Conservation (phyloP, 1,140 invertebrate genomes). For the Drosophila micromelanica region DNA sequence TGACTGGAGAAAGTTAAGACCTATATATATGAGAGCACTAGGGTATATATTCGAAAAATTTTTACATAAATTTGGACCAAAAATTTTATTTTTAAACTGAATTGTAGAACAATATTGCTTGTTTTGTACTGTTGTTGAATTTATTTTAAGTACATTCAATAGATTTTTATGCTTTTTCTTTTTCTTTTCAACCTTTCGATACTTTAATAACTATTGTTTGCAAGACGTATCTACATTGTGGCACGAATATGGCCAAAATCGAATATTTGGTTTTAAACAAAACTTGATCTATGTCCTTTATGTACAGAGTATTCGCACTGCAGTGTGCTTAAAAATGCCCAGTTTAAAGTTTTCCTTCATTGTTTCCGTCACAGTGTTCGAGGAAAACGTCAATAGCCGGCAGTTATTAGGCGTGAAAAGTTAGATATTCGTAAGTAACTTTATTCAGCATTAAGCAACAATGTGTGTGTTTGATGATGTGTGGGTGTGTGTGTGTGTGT, state of each 20-base stretch:
- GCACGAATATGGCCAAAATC: not conserved
- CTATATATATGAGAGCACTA: too few species aligned
- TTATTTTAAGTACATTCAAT: not conserved
- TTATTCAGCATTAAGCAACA: constrained; percentile 21
- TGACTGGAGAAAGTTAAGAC: too few species aligned
- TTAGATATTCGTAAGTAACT: constrained; percentile 51
- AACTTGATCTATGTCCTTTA: not conserved
- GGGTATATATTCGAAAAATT: too few species aligned
- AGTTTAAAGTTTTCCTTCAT: constrained; percentile 9
- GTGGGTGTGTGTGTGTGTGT: not conserved
- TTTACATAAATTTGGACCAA: too few species aligned
- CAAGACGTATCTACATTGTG: not conserved
- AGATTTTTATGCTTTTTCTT: too few species aligned
- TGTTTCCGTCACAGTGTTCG: not conserved
- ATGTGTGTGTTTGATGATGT: constrained; percentile 1
- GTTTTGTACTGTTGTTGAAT: too few species aligned
- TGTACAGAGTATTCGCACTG: not conserved
- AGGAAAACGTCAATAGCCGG: constrained; percentile 53
- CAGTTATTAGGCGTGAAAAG: constrained; percentile 69
- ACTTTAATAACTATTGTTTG: not conserved
- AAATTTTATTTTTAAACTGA: too few species aligned
- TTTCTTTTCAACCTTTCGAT: not conserved
- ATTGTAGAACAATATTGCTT: too few species aligned
- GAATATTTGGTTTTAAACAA: not conserved
- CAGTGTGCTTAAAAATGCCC: not conserved